phyloP scores from a whole-genome alignment of 2,888 invertebrate species.

The Drosophila atripex region DNA sequence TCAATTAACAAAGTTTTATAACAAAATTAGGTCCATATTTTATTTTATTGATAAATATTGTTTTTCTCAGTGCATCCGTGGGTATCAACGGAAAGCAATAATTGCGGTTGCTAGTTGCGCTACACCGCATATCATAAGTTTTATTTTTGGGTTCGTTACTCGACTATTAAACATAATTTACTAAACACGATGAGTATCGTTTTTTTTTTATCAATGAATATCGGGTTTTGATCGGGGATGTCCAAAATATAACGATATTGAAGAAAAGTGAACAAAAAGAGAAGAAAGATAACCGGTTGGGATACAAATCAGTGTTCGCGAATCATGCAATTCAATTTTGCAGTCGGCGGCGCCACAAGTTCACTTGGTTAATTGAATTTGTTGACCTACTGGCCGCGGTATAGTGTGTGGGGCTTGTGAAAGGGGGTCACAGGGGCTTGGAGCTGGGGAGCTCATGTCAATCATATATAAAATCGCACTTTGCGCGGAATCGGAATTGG shows the following conservation, averaged over 20 bases:
- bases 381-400: slow-evolving; percentile 73
- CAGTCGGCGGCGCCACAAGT: slow-evolving; percentile 67
- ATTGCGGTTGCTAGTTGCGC: slow-evolving; percentile 12
- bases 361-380: slow-evolving; percentile 80
- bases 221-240: background rate
- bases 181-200: slow-evolving; percentile 36
- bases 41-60: no score
- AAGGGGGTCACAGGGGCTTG: background rate
- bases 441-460: slow-evolving; percentile 21
- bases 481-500: slow-evolving; percentile 34
- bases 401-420: background rate
- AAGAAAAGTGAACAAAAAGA: background rate
- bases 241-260: background rate
- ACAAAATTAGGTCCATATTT: no score
- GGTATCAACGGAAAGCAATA: background rate
- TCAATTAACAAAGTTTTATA: no score
- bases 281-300: slow-evolving; percentile 21
- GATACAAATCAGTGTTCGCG: slow-evolving; percentile 33
- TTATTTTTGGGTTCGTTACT: background rate
- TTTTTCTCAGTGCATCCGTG: slow-evolving; percentile 5
- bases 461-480: slow-evolving; percentile 37
- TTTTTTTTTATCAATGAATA: slow-evolving; percentile 67
- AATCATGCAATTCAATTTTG: slow-evolving; percentile 67
- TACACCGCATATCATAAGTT: background rate
- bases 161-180: slow-evolving; percentile 49